Conservation (phyloP, 2,797 vertebrate genomes). For the Acipenser oxyrinchus region DNA sequence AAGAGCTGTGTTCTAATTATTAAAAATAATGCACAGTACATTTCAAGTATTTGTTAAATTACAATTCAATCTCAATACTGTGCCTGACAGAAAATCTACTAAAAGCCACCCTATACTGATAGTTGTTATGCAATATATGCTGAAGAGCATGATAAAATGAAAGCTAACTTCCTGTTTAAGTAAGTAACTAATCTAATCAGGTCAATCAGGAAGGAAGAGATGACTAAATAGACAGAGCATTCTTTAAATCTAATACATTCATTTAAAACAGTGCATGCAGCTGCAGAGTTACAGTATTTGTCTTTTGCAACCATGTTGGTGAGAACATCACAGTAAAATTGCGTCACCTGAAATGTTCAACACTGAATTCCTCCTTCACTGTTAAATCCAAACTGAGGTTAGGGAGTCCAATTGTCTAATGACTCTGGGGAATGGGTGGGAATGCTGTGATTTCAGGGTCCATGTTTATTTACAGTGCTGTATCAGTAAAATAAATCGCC, state of each 20-base stretch:
- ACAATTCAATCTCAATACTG: background rate
- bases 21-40: too few species aligned
- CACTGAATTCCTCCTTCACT: too few species aligned
- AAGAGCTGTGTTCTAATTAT: too few species aligned
- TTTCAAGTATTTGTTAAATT: background rate
- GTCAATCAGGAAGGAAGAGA: constrained; percentile 62
- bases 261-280: too few species aligned
- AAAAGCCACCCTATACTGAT: constrained; percentile 36
- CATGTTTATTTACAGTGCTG: constrained; percentile 63
- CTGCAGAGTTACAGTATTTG: too few species aligned
- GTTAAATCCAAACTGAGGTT: constrained; percentile 46
- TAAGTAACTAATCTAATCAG: constrained; percentile 66
- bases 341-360: too few species aligned
- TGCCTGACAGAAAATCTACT: constrained; percentile 41
- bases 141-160: constrained; percentile 31
- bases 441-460: constrained; percentile 48
- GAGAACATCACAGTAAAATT: too few species aligned
- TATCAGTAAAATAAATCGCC: constrained; percentile 55
- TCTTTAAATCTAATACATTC: too few species aligned
- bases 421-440: constrained; percentile 53
- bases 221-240: constrained; percentile 38
- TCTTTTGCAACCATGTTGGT: too few species aligned
- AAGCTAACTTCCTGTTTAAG: constrained; percentile 65
- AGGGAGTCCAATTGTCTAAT: constrained; percentile 58
- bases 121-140: constrained; percentile 50